Base-by-base conservation (phyloP, 2,797 vertebrate species). In the Ceyx erithaca region DNA sequence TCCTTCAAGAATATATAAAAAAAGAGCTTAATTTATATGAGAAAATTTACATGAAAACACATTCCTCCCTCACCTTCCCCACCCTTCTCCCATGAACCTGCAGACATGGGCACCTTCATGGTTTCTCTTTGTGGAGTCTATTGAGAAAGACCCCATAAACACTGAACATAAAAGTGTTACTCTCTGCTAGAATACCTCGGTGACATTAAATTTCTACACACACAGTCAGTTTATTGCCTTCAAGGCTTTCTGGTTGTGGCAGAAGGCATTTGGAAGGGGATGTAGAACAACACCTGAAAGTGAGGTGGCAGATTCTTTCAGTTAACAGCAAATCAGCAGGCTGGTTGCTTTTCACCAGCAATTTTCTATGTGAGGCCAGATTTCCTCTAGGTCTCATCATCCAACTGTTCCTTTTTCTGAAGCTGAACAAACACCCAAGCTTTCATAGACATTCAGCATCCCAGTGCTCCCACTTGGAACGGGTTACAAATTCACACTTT, bases 351-450 rank as follows among this genome's bases (percentile, higher is more conserved):
- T 81, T 68, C 57, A 23, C 63, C 40, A 72, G 46, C 37, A 67
- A 23, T 80, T 94, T 92, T 90, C 78, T 54, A 13, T 21, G 63
- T 14, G 58, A 77, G 71, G 75, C 41, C 75, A 82, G 83, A 91
- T 87, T 92, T 96, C 75, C 87, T 88, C 72, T n/a, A 80, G 85
- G 91, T 91, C 83, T 91, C 85, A 84, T 68, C 68, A 93, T 71
- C 71, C 80, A 86, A 86, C 78, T 95, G 87, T 77, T 94, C 33
- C 57, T 67, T 46, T 54, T 76, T 45, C 55, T 67, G 69, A 8
- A 75, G 57, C 64, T 92, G 75, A 90, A 84, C 40, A 92, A 94
- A 88, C 35, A 49, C 57, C 21, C 37, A 64, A 41, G 52, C 58
- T 70, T 82, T 61, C 87, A 77, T 68, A 67, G 45, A 64, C 26